phyloP scores from a whole-genome alignment of 2,888 invertebrate genomes.

The Ctenicera cuprea region DNA sequence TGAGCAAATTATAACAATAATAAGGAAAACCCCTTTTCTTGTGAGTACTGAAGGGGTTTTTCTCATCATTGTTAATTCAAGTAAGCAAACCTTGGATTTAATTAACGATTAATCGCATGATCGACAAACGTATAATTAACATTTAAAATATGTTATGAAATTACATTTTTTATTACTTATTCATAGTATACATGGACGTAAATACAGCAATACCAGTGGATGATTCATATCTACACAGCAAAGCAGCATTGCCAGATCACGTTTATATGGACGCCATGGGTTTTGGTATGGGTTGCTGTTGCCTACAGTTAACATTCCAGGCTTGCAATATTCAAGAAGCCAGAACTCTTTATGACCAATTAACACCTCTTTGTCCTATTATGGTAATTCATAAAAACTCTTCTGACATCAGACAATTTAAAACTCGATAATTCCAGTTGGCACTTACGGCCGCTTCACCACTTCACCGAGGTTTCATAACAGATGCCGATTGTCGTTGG shows the following conservation, averaged over 20 bases:
- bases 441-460: constrained; percentile 98
- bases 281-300: constrained; percentile 99
- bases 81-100: too few species aligned
- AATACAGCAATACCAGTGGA: constrained; percentile 92
- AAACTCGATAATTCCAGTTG: constrained; percentile 82
- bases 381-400: constrained; percentile 78
- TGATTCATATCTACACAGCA: constrained; percentile 79
- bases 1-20: too few species aligned
- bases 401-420: not conserved
- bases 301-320: constrained; percentile 96
- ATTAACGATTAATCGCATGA: too few species aligned
- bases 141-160: too few species aligned
- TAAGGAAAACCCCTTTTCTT: too few species aligned
- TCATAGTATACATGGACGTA: constrained; percentile 88
- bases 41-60: too few species aligned
- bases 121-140: too few species aligned
- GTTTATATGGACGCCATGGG: constrained; percentile 99
- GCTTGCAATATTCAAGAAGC: constrained; percentile 98
- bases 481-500: constrained; percentile 99
- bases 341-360: constrained; percentile 95
- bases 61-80: too few species aligned
- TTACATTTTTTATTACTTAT: too few species aligned
- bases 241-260: constrained; percentile 88
- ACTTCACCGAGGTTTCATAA: constrained; percentile 92
- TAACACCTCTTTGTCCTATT: constrained; percentile 97